phyloP scores from a whole-genome alignment of 2,888 invertebrate genomes.

The Dasypogon diadema region DNA sequence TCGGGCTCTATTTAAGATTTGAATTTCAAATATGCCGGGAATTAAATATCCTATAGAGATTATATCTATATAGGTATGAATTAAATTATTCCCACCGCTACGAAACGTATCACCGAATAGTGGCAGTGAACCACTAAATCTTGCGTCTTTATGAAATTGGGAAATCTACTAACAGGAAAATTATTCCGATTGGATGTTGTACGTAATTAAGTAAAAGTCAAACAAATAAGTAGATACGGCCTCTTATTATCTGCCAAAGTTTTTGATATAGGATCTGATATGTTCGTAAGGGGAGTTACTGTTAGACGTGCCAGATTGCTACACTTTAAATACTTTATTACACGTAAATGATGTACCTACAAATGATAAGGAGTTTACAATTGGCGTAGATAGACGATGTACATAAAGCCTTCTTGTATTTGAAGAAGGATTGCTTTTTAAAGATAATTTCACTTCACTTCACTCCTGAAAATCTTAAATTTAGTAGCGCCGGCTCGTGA shows the following conservation, averaged over 20 bases:
- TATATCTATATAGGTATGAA: no score
- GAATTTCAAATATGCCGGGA: conserved; percentile 7
- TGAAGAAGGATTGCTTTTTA: no score
- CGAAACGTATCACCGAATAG: neutral
- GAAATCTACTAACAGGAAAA: neutral
- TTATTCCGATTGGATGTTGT: conserved; percentile 7
- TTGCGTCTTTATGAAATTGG: neutral
- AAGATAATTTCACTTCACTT: no score
- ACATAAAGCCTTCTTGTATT: no score
- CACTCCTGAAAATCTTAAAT: no score
- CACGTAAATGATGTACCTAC: neutral
- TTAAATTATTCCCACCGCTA: neutral
- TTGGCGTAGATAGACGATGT: neutral
- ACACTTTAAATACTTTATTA: neutral
- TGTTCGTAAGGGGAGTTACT: neutral
- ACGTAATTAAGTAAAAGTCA: conserved; percentile 7
- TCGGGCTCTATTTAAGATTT: neutral
- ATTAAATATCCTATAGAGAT: neutral
- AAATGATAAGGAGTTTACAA: conserved; percentile 3
- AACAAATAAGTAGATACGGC: neutral
- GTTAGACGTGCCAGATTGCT: neutral
- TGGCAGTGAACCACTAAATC: neutral
- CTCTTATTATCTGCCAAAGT: neutral
- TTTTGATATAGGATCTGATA: neutral
- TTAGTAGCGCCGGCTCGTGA: no score